Conservation (phyloP, 1,140 invertebrate genomes). For the Apis cerana region DNA sequence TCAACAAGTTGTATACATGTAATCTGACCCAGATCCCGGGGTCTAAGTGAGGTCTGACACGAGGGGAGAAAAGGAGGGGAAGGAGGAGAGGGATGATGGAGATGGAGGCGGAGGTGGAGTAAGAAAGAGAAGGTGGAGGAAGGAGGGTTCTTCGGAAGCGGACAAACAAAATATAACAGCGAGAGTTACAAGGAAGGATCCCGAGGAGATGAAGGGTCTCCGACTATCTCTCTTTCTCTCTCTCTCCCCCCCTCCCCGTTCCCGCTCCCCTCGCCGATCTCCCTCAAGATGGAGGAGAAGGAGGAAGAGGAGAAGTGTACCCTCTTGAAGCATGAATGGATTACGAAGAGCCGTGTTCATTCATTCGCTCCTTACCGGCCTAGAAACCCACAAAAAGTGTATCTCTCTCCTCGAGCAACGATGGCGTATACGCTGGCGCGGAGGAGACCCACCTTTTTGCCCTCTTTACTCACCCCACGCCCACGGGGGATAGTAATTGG, state of each 20-base stretch:
- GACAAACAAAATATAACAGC: slow-evolving; percentile 76
- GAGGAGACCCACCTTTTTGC: slow-evolving; percentile 38
- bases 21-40: slow-evolving; percentile 75
- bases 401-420: slow-evolving; percentile 45
- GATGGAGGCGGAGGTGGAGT: slow-evolving; percentile 17
- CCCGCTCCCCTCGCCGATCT: slow-evolving; percentile 43
- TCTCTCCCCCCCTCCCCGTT: slow-evolving; percentile 16
- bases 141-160: slow-evolving; percentile 69
- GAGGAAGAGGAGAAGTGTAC: slow-evolving; percentile 56
- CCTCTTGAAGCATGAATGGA: slow-evolving; percentile 78
- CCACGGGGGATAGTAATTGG: slow-evolving; percentile 28
- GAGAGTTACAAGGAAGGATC: slow-evolving; percentile 70
- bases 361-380: slow-evolving; percentile 77
- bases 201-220: slow-evolving; percentile 66
- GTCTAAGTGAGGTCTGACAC: slow-evolving; percentile 72
- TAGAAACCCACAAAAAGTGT: slow-evolving; percentile 79
- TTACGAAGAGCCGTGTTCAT: slow-evolving; percentile 77
- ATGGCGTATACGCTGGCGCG: slow-evolving; percentile 32
- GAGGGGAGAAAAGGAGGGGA: slow-evolving; percentile 51
- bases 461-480: slow-evolving; percentile 19
- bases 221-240: slow-evolving; percentile 27
- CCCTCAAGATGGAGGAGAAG: slow-evolving; percentile 49
- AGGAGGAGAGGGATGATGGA: background rate
- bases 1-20: slow-evolving; percentile 76
- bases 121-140: slow-evolving; percentile 34